A percentile compares a stretch with the other conserved stretches of the same genome.
phyloP scores from a whole-genome alignment of 2,113 vertebrate genomes.

The Scalopus aquaticus region DNA sequence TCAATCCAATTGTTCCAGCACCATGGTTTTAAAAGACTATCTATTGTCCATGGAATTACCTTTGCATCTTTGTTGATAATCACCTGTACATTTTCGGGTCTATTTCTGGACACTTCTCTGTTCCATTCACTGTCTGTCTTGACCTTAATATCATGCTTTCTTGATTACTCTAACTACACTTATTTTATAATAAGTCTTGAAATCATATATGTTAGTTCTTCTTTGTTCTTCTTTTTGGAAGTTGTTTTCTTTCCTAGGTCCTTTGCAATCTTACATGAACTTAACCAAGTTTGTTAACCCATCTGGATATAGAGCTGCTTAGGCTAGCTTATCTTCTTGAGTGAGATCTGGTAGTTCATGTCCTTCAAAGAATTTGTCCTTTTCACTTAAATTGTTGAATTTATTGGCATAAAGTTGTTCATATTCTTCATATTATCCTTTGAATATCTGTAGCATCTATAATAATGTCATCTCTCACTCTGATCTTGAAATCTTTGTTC shows the following conservation, averaged over 20 bases:
- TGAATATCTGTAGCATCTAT: not conserved
- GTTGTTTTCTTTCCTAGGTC: not conserved
- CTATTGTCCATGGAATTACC: not conserved
- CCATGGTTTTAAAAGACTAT: not conserved
- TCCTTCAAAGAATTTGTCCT: not conserved
- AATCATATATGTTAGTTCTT: not conserved
- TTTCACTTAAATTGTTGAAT: not conserved
- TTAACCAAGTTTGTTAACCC: not conserved
- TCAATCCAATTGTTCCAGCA: not conserved
- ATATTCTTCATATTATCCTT: not conserved
- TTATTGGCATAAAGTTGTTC: not conserved
- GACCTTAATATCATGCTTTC: not conserved
- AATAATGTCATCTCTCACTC: not conserved
- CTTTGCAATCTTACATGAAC: not conserved
- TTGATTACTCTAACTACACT: not conserved
- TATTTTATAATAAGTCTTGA: not conserved
- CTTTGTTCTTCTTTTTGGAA: not conserved
- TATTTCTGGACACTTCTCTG: not conserved
- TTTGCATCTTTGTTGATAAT: not conserved
- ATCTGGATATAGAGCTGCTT: not conserved
- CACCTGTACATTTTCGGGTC: not conserved
- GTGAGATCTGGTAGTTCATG: not conserved
- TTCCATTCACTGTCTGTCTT: too few relatives aligned
- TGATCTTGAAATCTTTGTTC: not conserved
- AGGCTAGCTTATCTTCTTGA: not conserved